phyloP scores from a whole-genome alignment of 2,888 invertebrate species.

The Mythimna vitellina region DNA sequence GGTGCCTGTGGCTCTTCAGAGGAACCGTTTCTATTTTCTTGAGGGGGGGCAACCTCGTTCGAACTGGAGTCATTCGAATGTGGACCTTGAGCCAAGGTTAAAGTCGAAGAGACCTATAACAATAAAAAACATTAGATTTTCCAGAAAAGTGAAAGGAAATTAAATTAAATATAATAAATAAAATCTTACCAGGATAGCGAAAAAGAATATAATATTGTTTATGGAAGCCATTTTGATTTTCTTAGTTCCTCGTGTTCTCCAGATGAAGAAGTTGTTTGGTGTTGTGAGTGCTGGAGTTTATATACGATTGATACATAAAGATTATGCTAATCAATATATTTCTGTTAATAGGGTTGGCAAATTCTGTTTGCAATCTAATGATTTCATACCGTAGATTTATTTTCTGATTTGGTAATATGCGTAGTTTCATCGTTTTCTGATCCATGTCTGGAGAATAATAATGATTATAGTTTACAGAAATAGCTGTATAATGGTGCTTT shows the following conservation, averaged over 20 bases:
- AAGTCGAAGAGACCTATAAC: constrained; percentile 37
- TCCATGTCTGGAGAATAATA: neutral
- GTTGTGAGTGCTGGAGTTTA: constrained; percentile 35
- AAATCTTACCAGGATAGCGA: constrained; percentile 66
- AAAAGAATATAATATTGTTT: constrained; percentile 52
- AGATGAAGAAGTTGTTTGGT: constrained; percentile 56
- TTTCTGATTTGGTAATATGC: neutral
- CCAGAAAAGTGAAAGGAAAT: neutral
- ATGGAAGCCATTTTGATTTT: constrained; percentile 42
- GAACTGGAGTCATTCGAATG: constrained; percentile 20
- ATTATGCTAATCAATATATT: constrained; percentile 57
- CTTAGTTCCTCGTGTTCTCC: constrained; percentile 44
- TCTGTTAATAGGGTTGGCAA: constrained; percentile 48
- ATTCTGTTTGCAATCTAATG: neutral
- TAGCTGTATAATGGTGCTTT: neutral
- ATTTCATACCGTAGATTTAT: neutral
- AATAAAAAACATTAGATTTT: neutral
- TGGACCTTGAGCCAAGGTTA: constrained; percentile 48
- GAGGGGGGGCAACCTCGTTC: constrained; percentile 8
- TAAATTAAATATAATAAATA: neutral
- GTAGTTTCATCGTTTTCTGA: neutral
- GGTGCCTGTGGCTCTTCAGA: constrained; percentile 18
- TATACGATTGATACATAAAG: constrained; percentile 55
- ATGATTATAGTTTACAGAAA: neutral
- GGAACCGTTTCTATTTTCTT: constrained; percentile 17